phyloP scores from a whole-genome alignment of 2,888 invertebrate genomes.

The Octodonta nipae region DNA sequence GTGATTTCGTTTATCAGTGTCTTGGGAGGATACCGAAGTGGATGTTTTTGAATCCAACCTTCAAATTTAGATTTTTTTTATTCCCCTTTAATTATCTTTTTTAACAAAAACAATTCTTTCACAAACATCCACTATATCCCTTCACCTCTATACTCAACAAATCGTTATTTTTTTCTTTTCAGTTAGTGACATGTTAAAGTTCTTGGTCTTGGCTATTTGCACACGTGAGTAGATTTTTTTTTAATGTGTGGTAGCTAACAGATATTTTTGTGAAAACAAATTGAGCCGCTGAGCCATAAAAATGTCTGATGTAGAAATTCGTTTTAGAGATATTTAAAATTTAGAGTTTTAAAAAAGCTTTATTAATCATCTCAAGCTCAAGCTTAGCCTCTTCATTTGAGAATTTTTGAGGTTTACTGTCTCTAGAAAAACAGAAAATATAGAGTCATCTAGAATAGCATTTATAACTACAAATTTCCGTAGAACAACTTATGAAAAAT shows the following conservation, averaged over 20 bases:
- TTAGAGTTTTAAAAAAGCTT: background rate
- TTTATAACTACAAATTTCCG: no score
- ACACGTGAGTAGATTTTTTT: slow-evolving; percentile 16
- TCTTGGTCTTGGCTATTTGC: slow-evolving; percentile 14
- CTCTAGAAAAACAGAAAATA: no score
- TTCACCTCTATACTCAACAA: no score
- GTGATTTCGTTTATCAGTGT: background rate
- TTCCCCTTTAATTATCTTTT: no score
- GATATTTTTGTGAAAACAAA: slow-evolving; percentile 7
- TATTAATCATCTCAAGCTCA: background rate
- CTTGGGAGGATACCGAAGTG: no score
- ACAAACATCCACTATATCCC: no score
- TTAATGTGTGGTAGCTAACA: background rate
- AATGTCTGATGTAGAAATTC: slow-evolving; percentile 4
- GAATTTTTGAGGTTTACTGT: no score
- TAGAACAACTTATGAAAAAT: no score
- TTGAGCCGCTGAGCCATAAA: slow-evolving; percentile 7
- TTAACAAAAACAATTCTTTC: no score
- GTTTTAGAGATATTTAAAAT: background rate
- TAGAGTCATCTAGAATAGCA: no score
- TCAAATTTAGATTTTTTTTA: no score
- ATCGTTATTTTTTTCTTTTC: slow-evolving; percentile 16
- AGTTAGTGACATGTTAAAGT: slow-evolving; percentile 19
- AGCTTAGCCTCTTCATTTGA: background rate
- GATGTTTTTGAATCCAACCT: no score